A percentile compares a stretch with the other conserved stretches of the same genome.
phyloP scores from a whole-genome alignment of 2,797 vertebrate species.

The Danio albolineatus region DNA sequence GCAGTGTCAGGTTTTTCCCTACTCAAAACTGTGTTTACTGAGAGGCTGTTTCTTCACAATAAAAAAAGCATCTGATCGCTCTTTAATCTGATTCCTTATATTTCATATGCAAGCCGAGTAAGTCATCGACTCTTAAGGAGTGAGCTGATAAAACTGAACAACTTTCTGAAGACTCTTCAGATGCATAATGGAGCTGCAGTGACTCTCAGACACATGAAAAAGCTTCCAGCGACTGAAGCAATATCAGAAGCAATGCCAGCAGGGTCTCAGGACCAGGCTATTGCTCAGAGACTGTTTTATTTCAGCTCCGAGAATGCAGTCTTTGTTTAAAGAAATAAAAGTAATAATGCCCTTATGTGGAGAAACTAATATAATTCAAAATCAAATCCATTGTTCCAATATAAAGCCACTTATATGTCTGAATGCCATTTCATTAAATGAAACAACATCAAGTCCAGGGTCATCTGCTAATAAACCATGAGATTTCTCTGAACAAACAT shows the following conservation, averaged over 20 bases:
- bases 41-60: neutral
- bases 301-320: neutral
- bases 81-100: neutral
- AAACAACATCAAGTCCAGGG: neutral
- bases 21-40: slow-evolving; percentile 66
- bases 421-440: neutral
- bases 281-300: neutral
- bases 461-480: neutral
- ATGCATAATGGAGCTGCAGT: neutral
- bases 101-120: neutral
- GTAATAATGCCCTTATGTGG: neutral
- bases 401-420: neutral
- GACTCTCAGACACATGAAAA: neutral
- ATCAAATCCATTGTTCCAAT: neutral
- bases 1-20: neutral
- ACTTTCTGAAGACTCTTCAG: slow-evolving; percentile 16
- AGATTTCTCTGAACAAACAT: neutral
- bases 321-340: neutral
- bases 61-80: neutral
- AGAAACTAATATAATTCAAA: neutral
- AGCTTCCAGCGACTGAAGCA: neutral
- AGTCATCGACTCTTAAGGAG: neutral
- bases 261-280: neutral
- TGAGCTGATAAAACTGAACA: neutral
- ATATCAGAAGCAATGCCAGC: neutral